phyloP scores from a whole-genome alignment of 37 sponge, comb jelly and placozoan genomes.

The Mnemiopsis leidyi region DNA sequence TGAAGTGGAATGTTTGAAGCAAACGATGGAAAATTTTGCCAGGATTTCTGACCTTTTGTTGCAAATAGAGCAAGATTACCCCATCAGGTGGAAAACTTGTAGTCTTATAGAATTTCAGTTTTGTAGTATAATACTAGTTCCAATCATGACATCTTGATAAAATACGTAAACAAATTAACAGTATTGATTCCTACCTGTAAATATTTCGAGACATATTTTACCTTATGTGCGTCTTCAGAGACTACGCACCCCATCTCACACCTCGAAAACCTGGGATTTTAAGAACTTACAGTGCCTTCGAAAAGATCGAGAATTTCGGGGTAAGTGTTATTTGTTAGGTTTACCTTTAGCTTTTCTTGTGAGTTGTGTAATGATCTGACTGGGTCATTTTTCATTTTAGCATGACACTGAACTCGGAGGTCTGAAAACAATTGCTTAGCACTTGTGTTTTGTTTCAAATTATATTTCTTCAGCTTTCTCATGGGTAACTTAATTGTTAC shows the following conservation, averaged over 20 bases:
- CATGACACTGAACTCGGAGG: no score
- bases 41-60: not conserved
- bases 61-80: slow-evolving; percentile 13
- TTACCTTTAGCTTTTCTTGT: no score
- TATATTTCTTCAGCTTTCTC: no score
- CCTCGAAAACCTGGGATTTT: not conserved
- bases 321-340: no score
- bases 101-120: no score
- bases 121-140: no score
- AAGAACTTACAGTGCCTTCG: not conserved
- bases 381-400: no score
- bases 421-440: no score
- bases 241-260: not conserved
- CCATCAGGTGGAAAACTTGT: not conserved
- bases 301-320: not conserved
- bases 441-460: no score
- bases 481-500: no score
- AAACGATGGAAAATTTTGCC: slow-evolving; percentile 25
- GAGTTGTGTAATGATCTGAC: no score
- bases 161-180: not conserved
- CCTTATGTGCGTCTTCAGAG: not conserved
- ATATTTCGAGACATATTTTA: not conserved
- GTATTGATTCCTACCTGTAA: not conserved
- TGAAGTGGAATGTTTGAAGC: not conserved
- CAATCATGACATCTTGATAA: no score